Base-by-base conservation (phyloP, 30 jellyfish, hydroid and myxozoan genomes). In the Hydra vulgaris region DNA sequence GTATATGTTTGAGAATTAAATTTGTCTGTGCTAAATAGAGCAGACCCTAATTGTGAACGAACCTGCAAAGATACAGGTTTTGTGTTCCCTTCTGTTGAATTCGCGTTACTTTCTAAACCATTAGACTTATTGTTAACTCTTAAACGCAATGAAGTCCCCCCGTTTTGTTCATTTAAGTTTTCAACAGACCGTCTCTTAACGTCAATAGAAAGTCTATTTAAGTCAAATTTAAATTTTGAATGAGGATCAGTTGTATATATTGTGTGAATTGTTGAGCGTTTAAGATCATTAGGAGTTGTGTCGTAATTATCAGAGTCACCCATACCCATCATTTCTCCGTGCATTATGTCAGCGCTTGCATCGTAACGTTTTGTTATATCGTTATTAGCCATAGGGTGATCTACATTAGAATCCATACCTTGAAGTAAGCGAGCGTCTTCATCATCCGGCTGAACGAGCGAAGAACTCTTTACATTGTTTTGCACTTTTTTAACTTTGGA, bases 21-120 rank as follows among this genome's bases (percentile, higher is more conserved):
- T 82, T 76, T 68, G 76, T 74, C 76, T 0, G 93, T 89, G 18
- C 82, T 77, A 55, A 54, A 77, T 19, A 73, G 82, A n/a, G 78
- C 86, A 69, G 89, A 83, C 20, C 97, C 97, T 23, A 95, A 95
- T 71, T 95, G 79, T 77, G 97, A 90, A 22, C 85, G 95, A 40
- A 90, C 97, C 79, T 90, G 97, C 27, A 90, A 83, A 24, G 97
- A 90, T 12, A 95, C 97, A 20, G 97, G 97, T 66, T 90, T 90
- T 1, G 97, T 95, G 74, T 90, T 90, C 25, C 85, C 97, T 74
- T 90, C 97, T 19, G 97, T 95, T n/a, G 97, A 90, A 75, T 90
- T 90, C 17, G 97, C 97, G 40, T 90, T 90, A 25, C 85, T 90
- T 82, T 90, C 97, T 72, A 90, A 76, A 70, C 85, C 97, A 53